Percentiles rank a stretch among this genome's conserved stretches.
Conservation (phyloP, 2,888 invertebrate genomes). For the Drosophila hamatofila region DNA sequence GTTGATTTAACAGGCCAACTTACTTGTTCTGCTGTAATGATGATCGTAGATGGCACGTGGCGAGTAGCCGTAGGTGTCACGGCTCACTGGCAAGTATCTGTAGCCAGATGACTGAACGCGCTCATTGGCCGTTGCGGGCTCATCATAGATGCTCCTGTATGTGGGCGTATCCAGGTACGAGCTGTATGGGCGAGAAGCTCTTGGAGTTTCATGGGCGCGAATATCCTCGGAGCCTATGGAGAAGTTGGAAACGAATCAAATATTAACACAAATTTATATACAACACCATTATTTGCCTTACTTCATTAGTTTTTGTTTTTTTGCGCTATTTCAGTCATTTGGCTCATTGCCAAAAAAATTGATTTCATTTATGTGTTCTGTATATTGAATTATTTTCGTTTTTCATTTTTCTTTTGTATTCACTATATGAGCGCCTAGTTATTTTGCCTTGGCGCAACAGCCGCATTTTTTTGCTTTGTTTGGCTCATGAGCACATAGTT, state of each 20-base stretch:
- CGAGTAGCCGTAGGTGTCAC: slow-evolving; percentile 95
- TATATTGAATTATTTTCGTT: slow-evolving; percentile 34
- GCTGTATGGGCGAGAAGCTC: slow-evolving; percentile 89
- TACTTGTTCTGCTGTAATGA: slow-evolving; percentile 95
- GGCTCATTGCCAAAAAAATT: slow-evolving; percentile 72
- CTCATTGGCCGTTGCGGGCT: slow-evolving; percentile 92
- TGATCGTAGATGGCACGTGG: slow-evolving; percentile 94
- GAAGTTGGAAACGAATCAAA: not conserved
- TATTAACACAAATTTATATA: slow-evolving; percentile 11
- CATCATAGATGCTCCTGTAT: slow-evolving; percentile 95
- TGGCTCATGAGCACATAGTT: slow-evolving; percentile 71
- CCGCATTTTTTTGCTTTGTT: slow-evolving; percentile 68
- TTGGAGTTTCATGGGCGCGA: slow-evolving; percentile 94
- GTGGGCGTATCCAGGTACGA: slow-evolving; percentile 90
- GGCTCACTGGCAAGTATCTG: slow-evolving; percentile 95
- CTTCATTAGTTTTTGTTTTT: slow-evolving; percentile 60
- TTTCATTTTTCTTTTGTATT: slow-evolving; percentile 40
- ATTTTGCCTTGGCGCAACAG: slow-evolving; percentile 58
- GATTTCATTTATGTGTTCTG: slow-evolving; percentile 59
- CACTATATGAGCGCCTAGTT: slow-evolving; percentile 57
- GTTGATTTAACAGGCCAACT: slow-evolving; percentile 85
- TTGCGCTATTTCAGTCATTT: slow-evolving; percentile 68
- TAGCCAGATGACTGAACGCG: slow-evolving; percentile 95
- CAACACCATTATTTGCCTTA: slow-evolving; percentile 33
- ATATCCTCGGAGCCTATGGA: slow-evolving; percentile 94